A percentile compares a stretch with the other conserved stretches of the same genome.
phyloP scores from a whole-genome alignment of 1,140 invertebrate genomes.

The Eubasilissa regina region DNA sequence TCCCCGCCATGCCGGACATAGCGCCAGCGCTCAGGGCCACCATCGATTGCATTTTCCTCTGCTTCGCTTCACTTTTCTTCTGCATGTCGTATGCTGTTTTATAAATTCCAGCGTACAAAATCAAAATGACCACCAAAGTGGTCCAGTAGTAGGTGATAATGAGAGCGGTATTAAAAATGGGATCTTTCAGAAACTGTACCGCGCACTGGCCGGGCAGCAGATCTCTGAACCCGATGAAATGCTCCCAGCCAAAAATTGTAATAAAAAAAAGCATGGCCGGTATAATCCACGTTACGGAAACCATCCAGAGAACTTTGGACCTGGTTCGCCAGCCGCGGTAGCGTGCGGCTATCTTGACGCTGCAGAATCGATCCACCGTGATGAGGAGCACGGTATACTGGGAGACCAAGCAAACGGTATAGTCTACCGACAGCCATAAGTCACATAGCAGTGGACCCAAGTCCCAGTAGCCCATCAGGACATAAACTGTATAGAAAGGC shows the following conservation, averaged over 20 bases:
- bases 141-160: constrained; percentile 99
- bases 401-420: constrained; percentile 98
- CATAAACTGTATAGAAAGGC: constrained; percentile 97
- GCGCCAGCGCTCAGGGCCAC: constrained; percentile 90
- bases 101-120: constrained; percentile 98
- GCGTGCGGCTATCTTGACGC: constrained; percentile 98
- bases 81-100: constrained; percentile 98
- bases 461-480: constrained; percentile 97
- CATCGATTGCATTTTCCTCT: constrained; percentile 95
- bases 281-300: constrained; percentile 98
- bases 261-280: constrained; percentile 97
- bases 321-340: constrained; percentile 98
- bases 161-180: constrained; percentile 97
- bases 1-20: constrained; percentile 90
- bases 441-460: constrained; percentile 97
- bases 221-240: constrained; percentile 94
- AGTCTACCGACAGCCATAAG: constrained; percentile 98
- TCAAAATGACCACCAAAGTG: constrained; percentile 92
- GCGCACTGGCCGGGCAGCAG: constrained; percentile 91
- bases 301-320: constrained; percentile 92
- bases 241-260: constrained; percentile 99
- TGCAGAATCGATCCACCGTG: constrained; percentile 98
- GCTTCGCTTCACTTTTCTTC: constrained; percentile 96
- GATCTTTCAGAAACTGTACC: constrained; percentile 98
- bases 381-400: constrained; percentile 99